Base-by-base conservation (phyloP, 2,797 vertebrate species). In the Microhierax caerulescens region DNA sequence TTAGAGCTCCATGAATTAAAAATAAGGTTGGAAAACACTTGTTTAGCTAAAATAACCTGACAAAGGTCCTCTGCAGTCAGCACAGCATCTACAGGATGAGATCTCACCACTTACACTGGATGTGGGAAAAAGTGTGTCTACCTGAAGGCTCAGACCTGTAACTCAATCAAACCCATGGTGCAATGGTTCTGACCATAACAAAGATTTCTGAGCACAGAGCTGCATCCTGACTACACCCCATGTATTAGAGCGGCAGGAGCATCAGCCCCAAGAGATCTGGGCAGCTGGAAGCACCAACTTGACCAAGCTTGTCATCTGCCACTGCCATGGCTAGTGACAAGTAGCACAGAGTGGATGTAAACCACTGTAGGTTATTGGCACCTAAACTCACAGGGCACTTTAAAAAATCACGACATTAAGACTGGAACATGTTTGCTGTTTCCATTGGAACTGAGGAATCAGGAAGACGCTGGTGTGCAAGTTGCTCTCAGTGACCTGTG, bases 91-190 rank as follows among this genome's bases (percentile, higher is more conserved):
- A 13, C 34, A 89, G 67, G 54, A 61, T 39, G 61, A 78, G 78
- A 47, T 39, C 39, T 54, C 73, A 74, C 11, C 0, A 0, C 27
- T 50, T 10, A 2, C 2, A 0, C 36, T 69, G 67, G 43, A 12
- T 28, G 23, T 37, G 32, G 50, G 39, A 69, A 59, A 60, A 50
- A 30, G 16, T 1, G 20, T 24, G 4, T 75, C 64, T 70, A 50
- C 9, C 61, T 41, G 51, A 72, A 48, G 41, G 39, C 48, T 83
- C 78, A 75, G 51, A 56, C 7, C 50, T 24, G 17, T 9, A 64
- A 69, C 45, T 79, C 47, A 51, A 1, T n/a, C 12, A 39, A 60
- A 74, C 24, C 69, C 60, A 17, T 2, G 34, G 61, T 32, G 63
- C 30, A 60, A 6, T 4, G 53, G 56, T 67, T 88, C 70, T 77